Percentiles rank a stretch among this genome's conserved stretches.
These are phyloP conservation scores for Drosophila seguyi DNA, from an alignment of 1,140 invertebrate species.

Conservation along the genomic window DNA sequence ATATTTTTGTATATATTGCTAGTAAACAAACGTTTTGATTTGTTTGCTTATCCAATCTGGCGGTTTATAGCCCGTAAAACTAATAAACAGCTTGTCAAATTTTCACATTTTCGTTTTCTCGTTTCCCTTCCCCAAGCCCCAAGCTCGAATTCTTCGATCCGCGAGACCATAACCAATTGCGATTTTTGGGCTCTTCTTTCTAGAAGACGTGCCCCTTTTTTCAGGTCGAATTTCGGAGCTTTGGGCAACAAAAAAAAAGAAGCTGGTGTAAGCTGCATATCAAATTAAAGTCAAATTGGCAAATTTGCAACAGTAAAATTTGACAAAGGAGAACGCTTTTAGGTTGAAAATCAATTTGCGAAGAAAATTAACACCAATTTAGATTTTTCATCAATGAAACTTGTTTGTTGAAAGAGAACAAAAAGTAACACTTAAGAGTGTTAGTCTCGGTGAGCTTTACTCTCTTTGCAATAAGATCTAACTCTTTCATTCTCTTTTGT, in stretches of 20 bases:
- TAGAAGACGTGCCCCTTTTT: constrained; percentile 44
- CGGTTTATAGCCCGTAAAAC: constrained; percentile 29
- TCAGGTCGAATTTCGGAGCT: constrained; percentile 25
- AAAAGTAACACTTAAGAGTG: constrained; percentile 2
- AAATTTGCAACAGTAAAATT: constrained; percentile 35
- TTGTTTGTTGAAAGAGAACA: constrained; percentile 15
- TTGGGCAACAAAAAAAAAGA: constrained; percentile 9
- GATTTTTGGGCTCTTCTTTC: constrained; percentile 15
- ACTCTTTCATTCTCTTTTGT: not conserved
- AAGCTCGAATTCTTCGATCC: constrained; percentile 5
- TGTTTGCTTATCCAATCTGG: constrained; percentile 22
- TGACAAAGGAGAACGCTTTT: constrained; percentile 22
- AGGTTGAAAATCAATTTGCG: constrained; percentile 12
- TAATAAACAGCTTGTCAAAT: constrained; percentile 33
- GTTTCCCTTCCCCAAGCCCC: not conserved
- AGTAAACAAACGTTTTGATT: constrained; percentile 18
- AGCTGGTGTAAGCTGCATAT: constrained; percentile 66
- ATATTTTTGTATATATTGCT: constrained; percentile 13
- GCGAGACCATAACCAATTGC: constrained; percentile 14
- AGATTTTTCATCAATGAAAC: constrained; percentile 36
- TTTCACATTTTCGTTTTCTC: not conserved
- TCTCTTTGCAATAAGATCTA: not conserved
- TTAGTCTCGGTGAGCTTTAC: not conserved
- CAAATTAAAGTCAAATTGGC: constrained; percentile 67
- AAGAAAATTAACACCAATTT: constrained; percentile 36